These are phyloP conservation scores for Tiliacea citrago DNA, from an alignment of 2,888 invertebrate species.

Conservation along the genomic window DNA sequence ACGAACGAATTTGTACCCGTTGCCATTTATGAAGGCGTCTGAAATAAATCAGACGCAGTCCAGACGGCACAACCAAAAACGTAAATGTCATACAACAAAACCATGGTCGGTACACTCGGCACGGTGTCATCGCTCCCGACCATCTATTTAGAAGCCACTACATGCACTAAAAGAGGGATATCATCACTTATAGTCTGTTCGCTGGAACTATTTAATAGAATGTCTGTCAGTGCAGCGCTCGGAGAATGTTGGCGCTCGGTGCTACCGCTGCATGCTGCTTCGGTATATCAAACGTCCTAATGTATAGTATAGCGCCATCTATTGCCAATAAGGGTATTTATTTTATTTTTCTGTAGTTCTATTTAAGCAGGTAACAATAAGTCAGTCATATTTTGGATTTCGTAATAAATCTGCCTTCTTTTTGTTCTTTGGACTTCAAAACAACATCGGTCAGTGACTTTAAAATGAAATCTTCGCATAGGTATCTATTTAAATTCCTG, in stretches of 20 bases:
- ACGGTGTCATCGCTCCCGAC: constrained; percentile 79
- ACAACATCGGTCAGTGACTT: background rate
- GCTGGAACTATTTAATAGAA: constrained; percentile 58
- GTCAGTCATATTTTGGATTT: fast-evolving
- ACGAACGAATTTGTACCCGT: constrained; percentile 59
- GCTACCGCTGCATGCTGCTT: constrained; percentile 9
- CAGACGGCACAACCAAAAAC: constrained; percentile 83
- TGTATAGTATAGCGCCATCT: constrained; percentile 28
- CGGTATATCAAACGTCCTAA: constrained; percentile 23
- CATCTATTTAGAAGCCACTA: constrained; percentile 66
- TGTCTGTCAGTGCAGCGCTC: constrained; percentile 39
- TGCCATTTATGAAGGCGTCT: constrained; percentile 69
- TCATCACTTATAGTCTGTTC: constrained; percentile 57
- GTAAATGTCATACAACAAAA: constrained; percentile 88
- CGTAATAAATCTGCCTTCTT: background rate
- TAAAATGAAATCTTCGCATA: background rate
- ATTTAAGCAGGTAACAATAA: background rate
- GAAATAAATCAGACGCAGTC: constrained; percentile 81
- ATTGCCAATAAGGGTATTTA: background rate
- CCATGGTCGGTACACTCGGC: constrained; percentile 68
- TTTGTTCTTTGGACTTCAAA: background rate
- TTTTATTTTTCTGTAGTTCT: background rate
- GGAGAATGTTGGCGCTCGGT: constrained; percentile 51
- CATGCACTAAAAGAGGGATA: constrained; percentile 64
- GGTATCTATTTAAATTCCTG: constrained; percentile 24